Evolutionary conservation across 2,113 vertebrate genomes (phyloP).

Genomic region (Hippocampus zosterae): DNA sequence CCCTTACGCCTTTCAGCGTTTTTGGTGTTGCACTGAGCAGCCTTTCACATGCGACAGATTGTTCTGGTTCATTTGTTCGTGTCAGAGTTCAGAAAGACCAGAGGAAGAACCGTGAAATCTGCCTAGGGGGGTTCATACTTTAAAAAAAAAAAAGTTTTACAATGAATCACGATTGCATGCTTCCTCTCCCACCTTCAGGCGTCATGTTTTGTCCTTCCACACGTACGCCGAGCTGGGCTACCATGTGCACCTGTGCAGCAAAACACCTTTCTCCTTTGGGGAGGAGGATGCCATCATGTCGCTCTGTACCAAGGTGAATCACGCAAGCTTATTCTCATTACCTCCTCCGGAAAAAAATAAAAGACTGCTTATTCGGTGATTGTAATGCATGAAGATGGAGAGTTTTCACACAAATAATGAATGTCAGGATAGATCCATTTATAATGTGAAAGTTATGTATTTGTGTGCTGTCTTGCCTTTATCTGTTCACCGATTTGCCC

Average conservation of each 20-base stretch:
- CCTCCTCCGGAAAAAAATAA: too few relatives aligned
- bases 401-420: background rate
- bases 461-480: background rate
- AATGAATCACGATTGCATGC: background rate
- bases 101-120: background rate
- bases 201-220: constrained; percentile 78
- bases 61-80: too few relatives aligned
- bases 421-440: background rate
- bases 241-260: constrained; percentile 80
- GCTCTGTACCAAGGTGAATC: constrained; percentile 77
- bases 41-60: too few relatives aligned
- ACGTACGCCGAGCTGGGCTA: constrained; percentile 70
- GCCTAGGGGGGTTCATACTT: background rate
- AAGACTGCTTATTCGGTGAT: too few relatives aligned
- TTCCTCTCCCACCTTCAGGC: constrained; percentile 59
- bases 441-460: background rate
- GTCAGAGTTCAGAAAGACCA: too few relatives aligned
- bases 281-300: constrained; percentile 83
- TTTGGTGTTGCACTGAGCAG: too few relatives aligned
- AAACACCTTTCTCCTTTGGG: constrained; percentile 78
- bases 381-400: background rate
- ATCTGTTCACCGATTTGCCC: background rate
- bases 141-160: background rate
- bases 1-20: too few relatives aligned
- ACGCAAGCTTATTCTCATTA: too few relatives aligned